Percentiles rank a stretch among this genome's conserved stretches.
phyloP scores from a whole-genome alignment of 1,140 invertebrate genomes.

The Drosophila ogumai region DNA sequence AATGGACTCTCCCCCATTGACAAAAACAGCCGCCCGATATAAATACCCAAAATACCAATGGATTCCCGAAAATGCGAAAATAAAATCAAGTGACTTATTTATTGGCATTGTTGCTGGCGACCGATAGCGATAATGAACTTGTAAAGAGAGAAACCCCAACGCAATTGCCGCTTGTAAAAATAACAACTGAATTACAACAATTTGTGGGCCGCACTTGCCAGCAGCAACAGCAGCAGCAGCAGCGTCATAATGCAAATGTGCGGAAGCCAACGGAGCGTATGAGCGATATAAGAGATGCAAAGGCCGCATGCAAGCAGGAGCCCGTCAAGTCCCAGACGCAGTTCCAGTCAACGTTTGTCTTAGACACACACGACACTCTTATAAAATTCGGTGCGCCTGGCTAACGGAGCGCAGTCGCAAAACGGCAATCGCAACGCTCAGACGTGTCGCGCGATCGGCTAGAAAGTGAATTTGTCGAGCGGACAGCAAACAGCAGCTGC shows the following conservation, averaged over 20 bases:
- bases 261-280: constrained; percentile 74
- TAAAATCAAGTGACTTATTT: constrained; percentile 20
- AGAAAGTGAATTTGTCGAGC: constrained; percentile 25
- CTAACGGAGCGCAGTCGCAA: constrained; percentile 68
- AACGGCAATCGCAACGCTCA: constrained; percentile 62
- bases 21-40: constrained; percentile 24
- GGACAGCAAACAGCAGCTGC: constrained; percentile 13
- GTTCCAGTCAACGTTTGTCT: constrained; percentile 16
- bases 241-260: constrained; percentile 43
- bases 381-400: constrained; percentile 72
- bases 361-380: constrained; percentile 55
- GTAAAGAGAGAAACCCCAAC: constrained; percentile 37
- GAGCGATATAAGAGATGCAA: constrained; percentile 54
- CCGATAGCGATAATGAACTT: constrained; percentile 71
- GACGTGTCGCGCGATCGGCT: constrained; percentile 66
- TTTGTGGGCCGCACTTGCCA: constrained; percentile 22
- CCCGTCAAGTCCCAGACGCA: neutral
- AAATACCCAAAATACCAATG: constrained; percentile 2
- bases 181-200: constrained; percentile 50
- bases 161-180: constrained; percentile 35
- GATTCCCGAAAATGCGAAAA: neutral
- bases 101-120: constrained; percentile 12
- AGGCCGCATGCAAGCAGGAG: constrained; percentile 15
- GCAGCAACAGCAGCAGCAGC: constrained; percentile 11
- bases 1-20: constrained; percentile 45